phyloP scores from a whole-genome alignment of 2,797 vertebrate genomes.

The Aldrovandia affinis region DNA sequence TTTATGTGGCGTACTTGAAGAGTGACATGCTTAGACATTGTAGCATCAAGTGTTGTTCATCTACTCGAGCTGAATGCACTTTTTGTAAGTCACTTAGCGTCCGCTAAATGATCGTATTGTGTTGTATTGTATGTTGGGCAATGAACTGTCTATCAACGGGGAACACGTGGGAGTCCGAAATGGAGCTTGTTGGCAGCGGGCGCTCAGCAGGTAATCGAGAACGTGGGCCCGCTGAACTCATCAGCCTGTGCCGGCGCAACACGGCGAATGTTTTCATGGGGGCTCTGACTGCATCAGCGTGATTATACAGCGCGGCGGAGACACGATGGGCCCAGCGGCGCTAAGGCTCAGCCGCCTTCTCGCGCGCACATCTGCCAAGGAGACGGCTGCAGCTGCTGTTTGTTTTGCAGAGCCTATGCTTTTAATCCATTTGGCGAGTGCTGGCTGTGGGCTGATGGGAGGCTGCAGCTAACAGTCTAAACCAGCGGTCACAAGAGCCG shows the following conservation, averaged over 20 bases:
- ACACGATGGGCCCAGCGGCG: background rate
- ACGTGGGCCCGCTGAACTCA: too few relatives aligned
- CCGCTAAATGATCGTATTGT: too few relatives aligned
- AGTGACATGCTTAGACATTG: too few relatives aligned
- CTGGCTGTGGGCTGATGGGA: constrained; percentile 9
- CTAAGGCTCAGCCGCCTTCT: background rate
- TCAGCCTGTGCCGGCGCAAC: background rate
- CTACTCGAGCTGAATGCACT: too few relatives aligned
- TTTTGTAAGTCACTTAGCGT: too few relatives aligned
- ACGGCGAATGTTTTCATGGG: background rate
- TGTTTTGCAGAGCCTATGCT: constrained; percentile 31
- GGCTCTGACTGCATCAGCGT: constrained; percentile 2
- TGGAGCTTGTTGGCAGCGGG: too few relatives aligned
- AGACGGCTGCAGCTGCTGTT: constrained; percentile 43
- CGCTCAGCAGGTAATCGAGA: background rate
- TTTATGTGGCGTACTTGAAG: too few relatives aligned
- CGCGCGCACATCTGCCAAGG: constrained; percentile 26
- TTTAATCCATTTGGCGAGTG: constrained; percentile 32
- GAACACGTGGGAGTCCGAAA: too few relatives aligned
- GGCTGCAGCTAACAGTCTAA: background rate
- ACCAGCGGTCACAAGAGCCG: background rate
- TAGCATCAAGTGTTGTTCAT: too few relatives aligned
- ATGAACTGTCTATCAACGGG: too few relatives aligned
- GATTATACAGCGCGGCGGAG: background rate
- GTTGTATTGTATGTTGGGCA: too few relatives aligned